Evolutionary conservation across 1,140 invertebrate species (phyloP), one percentile per base, ranked within the genome.

Genomic region (Drosophila guanche): DNA sequence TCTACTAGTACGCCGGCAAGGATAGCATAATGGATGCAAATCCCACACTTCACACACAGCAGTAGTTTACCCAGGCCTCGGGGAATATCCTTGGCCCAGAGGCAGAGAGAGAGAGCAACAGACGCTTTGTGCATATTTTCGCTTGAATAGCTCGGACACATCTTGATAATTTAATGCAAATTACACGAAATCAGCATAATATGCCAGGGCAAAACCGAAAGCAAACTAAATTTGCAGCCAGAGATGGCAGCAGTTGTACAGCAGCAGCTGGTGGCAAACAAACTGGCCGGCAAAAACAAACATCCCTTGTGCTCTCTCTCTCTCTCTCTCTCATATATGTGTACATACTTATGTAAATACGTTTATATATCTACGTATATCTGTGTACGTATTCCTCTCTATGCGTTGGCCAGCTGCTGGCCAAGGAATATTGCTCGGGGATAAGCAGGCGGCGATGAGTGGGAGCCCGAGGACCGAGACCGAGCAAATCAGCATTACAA

Each of bases 81-180:
- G 66, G 66, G 63, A 68, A 56, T 40, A 20, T 53, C 45, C 47
- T 41, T 60, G 33, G 33, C 33, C 10, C 33, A 12, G 10, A 4
- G 33, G 33, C 12, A 27, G 25, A 27, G 25, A 6, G 5, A 27
- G 25, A 27, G 25, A 5, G 33, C 10, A 10, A 33, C 7, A 8
- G 33, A 62, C 53, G 53, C 65, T 57, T 56, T 72, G 68, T 77
- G 52, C 67, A 71, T 70, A 77, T 69, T 71, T 67, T 65, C 75
- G 66, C 70, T 61, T 57, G 16, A 83, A 76, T 45, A 66, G 71
- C 66, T 70, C 59, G 60, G 69, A 57, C 62, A 63, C 78, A 84
- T 76, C 71, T 84, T 75, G 79, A 84, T 84, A 84, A 84, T 84
- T 79, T 76, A 79, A 84, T 84, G 79, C 79, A 84, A 84, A 84